Base-by-base conservation (phyloP, 2,113 vertebrate species). In the Campylorhamphus procurvoides region DNA sequence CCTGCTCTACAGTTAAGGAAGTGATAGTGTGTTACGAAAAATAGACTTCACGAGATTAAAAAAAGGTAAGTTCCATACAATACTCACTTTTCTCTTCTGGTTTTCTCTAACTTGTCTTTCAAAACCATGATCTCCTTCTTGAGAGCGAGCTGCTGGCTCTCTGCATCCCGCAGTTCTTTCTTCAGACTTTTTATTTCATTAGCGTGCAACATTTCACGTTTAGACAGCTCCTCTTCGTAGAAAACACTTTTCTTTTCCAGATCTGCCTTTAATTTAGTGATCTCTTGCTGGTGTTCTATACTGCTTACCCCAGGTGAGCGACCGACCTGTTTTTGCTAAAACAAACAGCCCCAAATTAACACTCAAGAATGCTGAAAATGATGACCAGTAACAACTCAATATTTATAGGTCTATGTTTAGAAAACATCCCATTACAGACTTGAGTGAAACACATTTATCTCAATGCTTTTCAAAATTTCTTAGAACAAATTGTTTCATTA, bases 41-140 rank as follows among this genome's bases (percentile, higher is more conserved):
- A 55, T 11, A 87, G 29, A 60, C 10, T 60, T 76, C 29, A 63
- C 83, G 83, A 68, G 13, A 7, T 14, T 62, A 42, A 35, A 22
- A 68, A 58, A 62, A 31, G 6, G 9, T 44, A 76, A 74, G 85
- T 89, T 40, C 42, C 44, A 71, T 3, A 17, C 13, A 91, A 52
- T 72, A 93, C 97, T 97, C 96, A 99, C 99, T 99, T 99, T 97
- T 99, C 99, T 72, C 99, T 98, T 55, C 99, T 98, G 10, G 98
- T 99, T 97, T 99, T 99, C 93, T 99, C 99, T 94, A 99, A 97
- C 96, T 99, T 99, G 98, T 99, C 99, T 97, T 99, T 99, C 79
- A 99, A 98, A 97, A 99, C 96, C 97, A 99, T 98, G 89, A 99
- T 99, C 96, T 99, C 99, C 94, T 99, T 99, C 96, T 99, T 99